These are phyloP conservation scores for Gymnarchus niloticus DNA, from an alignment of 2,113 vertebrate species.

Conservation along the genomic window DNA sequence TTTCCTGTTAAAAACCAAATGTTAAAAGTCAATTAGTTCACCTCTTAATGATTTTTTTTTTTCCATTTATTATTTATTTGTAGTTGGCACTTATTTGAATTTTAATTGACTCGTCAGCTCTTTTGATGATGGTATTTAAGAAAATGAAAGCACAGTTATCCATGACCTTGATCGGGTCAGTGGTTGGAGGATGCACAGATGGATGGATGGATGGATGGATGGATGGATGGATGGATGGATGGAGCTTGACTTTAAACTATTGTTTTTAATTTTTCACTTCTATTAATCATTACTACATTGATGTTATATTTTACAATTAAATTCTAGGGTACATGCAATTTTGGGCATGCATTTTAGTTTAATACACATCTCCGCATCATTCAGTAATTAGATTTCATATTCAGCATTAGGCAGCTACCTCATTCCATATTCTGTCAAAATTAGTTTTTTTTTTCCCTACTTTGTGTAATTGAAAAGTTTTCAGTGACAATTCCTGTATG, in stretches of 20 bases:
- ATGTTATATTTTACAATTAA: not conserved
- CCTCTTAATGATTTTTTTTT: too few species aligned
- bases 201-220: too few species aligned
- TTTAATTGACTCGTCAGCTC: not conserved
- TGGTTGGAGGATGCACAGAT: too few species aligned
- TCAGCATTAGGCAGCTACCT: not conserved
- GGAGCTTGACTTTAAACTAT: not conserved
- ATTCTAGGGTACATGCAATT: not conserved
- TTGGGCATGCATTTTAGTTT: not conserved
- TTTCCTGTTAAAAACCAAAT: not conserved
- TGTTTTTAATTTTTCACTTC: not conserved
- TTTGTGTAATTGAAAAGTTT: conserved; percentile 5
- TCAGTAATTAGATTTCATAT: conserved; percentile 1
- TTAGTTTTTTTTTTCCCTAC: not conserved
- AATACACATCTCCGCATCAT: not conserved
- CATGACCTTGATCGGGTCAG: too few species aligned
- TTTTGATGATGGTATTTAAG: not conserved
- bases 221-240: too few species aligned
- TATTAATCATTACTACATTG: not conserved
- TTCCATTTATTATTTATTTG: too few species aligned
- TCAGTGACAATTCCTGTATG: not conserved
- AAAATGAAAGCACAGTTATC: not conserved
- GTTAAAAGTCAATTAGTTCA: not conserved
- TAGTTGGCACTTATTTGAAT: too few species aligned
- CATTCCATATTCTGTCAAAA: not conserved